Percentiles rank a stretch among this genome's conserved stretches.
These are phyloP conservation scores for Nycticryphes semicollaris DNA, from an alignment of 2,113 vertebrate genomes.

Conservation along the genomic window DNA sequence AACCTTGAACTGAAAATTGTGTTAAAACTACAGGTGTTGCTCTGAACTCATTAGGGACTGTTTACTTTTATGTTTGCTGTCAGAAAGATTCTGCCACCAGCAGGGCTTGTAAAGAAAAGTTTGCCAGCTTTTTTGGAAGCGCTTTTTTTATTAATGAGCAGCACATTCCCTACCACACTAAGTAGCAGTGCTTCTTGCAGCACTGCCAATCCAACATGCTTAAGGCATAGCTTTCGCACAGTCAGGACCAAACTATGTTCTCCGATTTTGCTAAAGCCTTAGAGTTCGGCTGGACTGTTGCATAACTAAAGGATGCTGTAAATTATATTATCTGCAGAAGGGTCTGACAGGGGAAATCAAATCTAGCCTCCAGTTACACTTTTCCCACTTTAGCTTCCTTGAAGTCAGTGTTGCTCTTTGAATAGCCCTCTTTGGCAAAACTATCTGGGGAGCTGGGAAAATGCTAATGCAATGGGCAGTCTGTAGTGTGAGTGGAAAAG, in stretches of 20 bases:
- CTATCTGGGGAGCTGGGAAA: not conserved
- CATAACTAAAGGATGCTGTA: not conserved
- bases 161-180: not conserved
- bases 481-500: not conserved
- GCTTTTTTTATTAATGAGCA: not conserved
- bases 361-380: not conserved
- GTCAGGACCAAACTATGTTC: not conserved
- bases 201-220: not conserved
- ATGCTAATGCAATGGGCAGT: not conserved
- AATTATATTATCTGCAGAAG: not conserved
- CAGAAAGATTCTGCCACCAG: constrained; percentile 1
- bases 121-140: not conserved
- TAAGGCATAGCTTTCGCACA: not conserved
- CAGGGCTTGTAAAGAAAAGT: not conserved
- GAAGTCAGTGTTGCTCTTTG: not conserved
- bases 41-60: not conserved
- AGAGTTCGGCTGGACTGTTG: not conserved
- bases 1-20: not conserved
- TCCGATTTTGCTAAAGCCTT: not conserved
- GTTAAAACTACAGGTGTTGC: not conserved
- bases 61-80: not conserved
- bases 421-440: not conserved
- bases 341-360: not conserved
- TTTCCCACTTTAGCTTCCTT: not conserved
- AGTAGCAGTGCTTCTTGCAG: not conserved